Evolutionary conservation across 1,140 invertebrate genomes (phyloP), one percentile per base, ranked within the genome.

Genomic region (Drosophila auraria): DNA sequence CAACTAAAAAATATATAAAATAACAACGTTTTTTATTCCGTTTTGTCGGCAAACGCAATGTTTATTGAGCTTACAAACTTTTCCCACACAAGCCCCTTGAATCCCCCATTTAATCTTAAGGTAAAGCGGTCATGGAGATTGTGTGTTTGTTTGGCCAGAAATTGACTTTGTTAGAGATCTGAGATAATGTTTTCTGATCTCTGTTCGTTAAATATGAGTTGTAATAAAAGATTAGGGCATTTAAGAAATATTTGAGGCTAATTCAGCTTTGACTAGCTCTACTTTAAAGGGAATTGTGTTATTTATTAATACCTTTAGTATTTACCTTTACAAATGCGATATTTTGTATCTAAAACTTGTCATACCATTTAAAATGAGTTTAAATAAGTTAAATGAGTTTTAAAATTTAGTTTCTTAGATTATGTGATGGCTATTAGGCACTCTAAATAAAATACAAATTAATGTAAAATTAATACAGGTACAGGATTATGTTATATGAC

Each of bases 41-140:
- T 69, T 69, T 54, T 54, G 14, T 36, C 45, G 64, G 66, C 63
- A 89, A 87, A 84, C 81, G 78, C 81, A 89, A 89, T 87, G 84
- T 87, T 87, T 89, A 89, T 89, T 87, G 84, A 89, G 84, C 77
- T 75, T 66, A 66, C 69, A 87, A 87, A 77, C 54, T 63, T 81
- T 80, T 40, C 30, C 33, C 51, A 45, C 33, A 72, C 27, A 27
- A 27, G 49, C 42, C 54, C 30, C 59, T 23, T 11, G 17, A 64
- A 53, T 40, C 47, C 47, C 27, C 14, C 30, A 6, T 23, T 51
- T 53, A 50, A 66, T 83, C 71, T 83, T 83, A 33, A 68, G 75
- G 75, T 82, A 50, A 63, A 65, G 66, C 62, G 60, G 36, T 57
- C 57, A 80, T 60, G 61, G 27, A 53, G 65, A 40, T 71, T 38